phyloP scores from a whole-genome alignment of 1,140 invertebrate species.

The Plodia interpunctella region DNA sequence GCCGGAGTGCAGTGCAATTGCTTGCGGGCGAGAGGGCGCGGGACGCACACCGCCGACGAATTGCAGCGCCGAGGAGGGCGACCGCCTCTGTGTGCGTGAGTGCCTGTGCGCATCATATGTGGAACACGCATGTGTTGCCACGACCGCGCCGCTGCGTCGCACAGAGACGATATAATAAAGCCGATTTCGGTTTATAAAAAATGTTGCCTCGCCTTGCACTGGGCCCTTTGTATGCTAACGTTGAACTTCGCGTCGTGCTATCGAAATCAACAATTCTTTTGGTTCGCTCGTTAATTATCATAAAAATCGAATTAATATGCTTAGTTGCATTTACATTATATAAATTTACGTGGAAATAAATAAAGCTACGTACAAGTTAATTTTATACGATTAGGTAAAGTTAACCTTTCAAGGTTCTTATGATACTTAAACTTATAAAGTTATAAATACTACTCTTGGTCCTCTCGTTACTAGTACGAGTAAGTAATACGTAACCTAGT shows the following conservation, averaged over 20 bases:
- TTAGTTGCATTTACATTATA: constrained; percentile 42
- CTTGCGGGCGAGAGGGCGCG: constrained; percentile 58
- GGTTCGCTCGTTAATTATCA: constrained; percentile 51
- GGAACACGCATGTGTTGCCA: constrained; percentile 30
- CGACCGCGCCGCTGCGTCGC: constrained; percentile 21
- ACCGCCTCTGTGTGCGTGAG: constrained; percentile 52
- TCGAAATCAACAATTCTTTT: constrained; percentile 44
- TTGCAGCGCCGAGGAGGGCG: constrained; percentile 69
- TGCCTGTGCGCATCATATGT: constrained; percentile 49
- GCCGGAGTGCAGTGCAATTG: constrained; percentile 72
- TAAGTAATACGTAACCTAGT: too few species aligned
- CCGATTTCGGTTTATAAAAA: constrained; percentile 68
- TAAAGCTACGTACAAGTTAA: constrained; percentile 20
- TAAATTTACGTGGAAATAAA: constrained; percentile 20
- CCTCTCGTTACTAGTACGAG: too few species aligned
- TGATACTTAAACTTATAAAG: too few species aligned
- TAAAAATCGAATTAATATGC: constrained; percentile 59
- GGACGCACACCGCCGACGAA: constrained; percentile 54
- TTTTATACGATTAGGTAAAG: background rate
- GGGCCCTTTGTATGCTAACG: constrained; percentile 64
- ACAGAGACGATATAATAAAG: constrained; percentile 43
- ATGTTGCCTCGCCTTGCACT: constrained; percentile 44
- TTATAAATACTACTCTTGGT: too few species aligned
- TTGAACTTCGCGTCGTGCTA: constrained; percentile 57
- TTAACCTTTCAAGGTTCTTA: background rate